A percentile compares a stretch with the other conserved stretches of the same genome.
phyloP scores from a whole-genome alignment of 2,113 vertebrate species.

The Tricholaema leucomelas region DNA sequence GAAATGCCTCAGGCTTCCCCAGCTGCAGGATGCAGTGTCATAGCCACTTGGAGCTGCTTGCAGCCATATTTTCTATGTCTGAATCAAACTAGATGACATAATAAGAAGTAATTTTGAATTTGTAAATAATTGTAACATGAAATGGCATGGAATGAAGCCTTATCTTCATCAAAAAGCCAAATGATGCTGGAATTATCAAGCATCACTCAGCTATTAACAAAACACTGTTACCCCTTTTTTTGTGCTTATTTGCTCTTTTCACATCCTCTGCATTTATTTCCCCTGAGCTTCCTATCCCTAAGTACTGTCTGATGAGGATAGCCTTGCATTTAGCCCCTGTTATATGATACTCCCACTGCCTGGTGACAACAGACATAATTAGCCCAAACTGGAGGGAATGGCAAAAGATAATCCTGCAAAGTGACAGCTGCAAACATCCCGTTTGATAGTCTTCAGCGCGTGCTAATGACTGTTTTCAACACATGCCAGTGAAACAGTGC shows the following conservation, averaged over 20 bases:
- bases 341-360: not conserved
- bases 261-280: not conserved
- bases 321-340: not conserved
- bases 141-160: conserved; percentile 64
- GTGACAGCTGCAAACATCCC: conserved; percentile 68
- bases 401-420: conserved; percentile 66
- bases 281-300: not conserved
- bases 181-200: not conserved
- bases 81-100: conserved; percentile 1
- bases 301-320: not conserved
- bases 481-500: conserved; percentile 44
- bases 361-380: conserved; percentile 61
- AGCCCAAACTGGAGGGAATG: conserved; percentile 14
- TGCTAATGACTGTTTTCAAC: conserved; percentile 70
- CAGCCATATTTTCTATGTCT: conserved; percentile 29
- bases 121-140: conserved; percentile 60
- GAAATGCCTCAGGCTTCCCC: not conserved
- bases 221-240: not conserved
- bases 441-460: conserved; percentile 56
- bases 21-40: not conserved
- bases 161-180: conserved; percentile 31
- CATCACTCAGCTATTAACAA: not conserved
- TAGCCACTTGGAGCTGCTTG: not conserved
- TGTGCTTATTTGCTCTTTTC: not conserved
- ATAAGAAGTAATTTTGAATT: conserved; percentile 6